A percentile compares a stretch with the other conserved stretches of the same genome.
Evolutionary conservation across 1,140 invertebrate genomes (phyloP).

Genomic region (Phocides pigmalion): DNA sequence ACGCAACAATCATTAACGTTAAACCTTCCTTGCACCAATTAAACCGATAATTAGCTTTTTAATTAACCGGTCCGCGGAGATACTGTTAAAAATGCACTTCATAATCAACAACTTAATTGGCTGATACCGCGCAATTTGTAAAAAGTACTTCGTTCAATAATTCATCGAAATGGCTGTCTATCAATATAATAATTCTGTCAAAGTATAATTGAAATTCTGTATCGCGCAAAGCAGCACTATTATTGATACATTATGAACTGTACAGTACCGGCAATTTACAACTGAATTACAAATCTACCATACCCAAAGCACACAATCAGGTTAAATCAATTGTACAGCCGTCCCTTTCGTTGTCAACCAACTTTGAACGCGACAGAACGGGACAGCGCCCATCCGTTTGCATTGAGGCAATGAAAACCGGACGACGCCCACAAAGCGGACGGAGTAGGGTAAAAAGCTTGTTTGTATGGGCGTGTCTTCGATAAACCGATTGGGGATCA

Average conservation of each 20-base stretch:
- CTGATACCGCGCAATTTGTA: slow-evolving; percentile 40
- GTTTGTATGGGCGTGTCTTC: slow-evolving; percentile 72
- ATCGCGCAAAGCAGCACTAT: slow-evolving; percentile 60
- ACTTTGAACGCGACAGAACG: slow-evolving; percentile 26
- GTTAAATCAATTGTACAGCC: slow-evolving; percentile 70
- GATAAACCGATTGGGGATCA: slow-evolving; percentile 45
- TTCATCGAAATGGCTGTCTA: slow-evolving; percentile 73
- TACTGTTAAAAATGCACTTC: slow-evolving; percentile 37
- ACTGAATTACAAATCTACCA: slow-evolving; percentile 79
- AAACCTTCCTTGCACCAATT: neutral
- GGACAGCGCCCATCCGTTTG: slow-evolving; percentile 40
- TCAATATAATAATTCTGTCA: slow-evolving; percentile 82
- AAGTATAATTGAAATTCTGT: slow-evolving; percentile 80
- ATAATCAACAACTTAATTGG: slow-evolving; percentile 56
- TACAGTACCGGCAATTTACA: slow-evolving; percentile 77
- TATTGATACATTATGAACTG: slow-evolving; percentile 79
- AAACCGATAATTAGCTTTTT: slow-evolving; percentile 25
- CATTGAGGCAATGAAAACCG: slow-evolving; percentile 54
- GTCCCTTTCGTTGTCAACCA: slow-evolving; percentile 39
- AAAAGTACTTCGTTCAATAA: slow-evolving; percentile 55
- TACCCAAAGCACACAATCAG: slow-evolving; percentile 76
- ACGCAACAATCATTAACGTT: neutral
- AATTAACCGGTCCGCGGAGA: slow-evolving; percentile 22
- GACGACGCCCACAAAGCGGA: slow-evolving; percentile 61
- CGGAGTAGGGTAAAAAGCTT: slow-evolving; percentile 66